Evolutionary conservation across 2,113 vertebrate species (phyloP).

Genomic region (Heterotilapia buettikoferi): DNA sequence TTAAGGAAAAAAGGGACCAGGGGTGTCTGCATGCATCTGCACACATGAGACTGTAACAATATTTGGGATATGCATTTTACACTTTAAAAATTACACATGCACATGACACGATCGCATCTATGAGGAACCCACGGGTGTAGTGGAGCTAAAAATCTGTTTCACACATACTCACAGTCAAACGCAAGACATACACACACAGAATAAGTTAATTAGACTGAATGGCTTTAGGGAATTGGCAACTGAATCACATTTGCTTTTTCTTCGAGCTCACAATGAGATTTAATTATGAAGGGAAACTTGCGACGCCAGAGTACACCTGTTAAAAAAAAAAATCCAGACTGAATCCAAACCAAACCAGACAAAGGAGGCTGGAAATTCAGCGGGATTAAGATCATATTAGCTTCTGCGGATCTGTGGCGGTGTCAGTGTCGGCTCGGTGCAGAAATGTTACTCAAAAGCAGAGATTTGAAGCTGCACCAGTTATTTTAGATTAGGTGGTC

Average conservation of each 20-base stretch:
- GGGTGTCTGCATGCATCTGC: neutral
- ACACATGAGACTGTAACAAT: neutral
- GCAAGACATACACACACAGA: neutral
- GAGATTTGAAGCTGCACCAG: neutral
- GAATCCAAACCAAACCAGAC: neutral
- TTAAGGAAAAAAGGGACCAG: neutral
- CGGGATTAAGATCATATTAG: neutral
- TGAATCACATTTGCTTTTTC: conserved; percentile 27
- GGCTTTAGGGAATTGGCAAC: conserved; percentile 45
- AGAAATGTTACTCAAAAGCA: neutral
- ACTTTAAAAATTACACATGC: neutral
- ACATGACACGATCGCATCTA: neutral
- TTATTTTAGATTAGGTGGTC: neutral
- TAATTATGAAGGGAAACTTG: conserved; percentile 36
- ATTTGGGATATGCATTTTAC: neutral
- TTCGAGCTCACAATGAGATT: conserved; percentile 25
- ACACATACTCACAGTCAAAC: neutral
- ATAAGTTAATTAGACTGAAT: conserved; percentile 52
- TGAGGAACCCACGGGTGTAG: neutral
- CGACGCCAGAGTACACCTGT: conserved; percentile 17
- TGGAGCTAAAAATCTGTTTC: conserved; percentile 22
- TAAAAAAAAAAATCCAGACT: neutral
- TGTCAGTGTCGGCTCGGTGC: neutral
- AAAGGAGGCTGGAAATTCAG: neutral
- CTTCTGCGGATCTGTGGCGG: neutral